These are phyloP conservation scores for Falco peregrinus DNA, from an alignment of 2,797 vertebrate genomes.

Conservation along the genomic window DNA sequence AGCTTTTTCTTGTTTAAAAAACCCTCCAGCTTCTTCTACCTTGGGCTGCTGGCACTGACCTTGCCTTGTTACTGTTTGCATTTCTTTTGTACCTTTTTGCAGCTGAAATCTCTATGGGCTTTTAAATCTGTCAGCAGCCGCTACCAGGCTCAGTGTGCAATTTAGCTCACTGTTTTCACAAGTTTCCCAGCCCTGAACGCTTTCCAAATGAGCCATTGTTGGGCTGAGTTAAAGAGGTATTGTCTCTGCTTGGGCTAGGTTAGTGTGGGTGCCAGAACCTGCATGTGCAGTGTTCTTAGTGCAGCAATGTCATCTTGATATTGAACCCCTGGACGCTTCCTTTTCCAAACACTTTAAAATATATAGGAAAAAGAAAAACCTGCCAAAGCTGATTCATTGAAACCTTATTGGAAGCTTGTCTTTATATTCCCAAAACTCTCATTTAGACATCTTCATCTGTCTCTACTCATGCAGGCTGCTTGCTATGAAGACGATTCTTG, in stretches of 20 bases:
- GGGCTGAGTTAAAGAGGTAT: constrained; percentile 63
- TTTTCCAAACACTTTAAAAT: constrained; percentile 17
- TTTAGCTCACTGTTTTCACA: constrained; percentile 71
- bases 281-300: neutral
- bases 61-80: constrained; percentile 65
- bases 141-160: constrained; percentile 71
- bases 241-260: constrained; percentile 31
- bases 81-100: constrained; percentile 72
- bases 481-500: neutral
- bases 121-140: constrained; percentile 71
- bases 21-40: constrained; percentile 26
- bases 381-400: neutral
- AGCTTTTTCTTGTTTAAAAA: constrained; percentile 16
- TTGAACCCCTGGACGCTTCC: neutral
- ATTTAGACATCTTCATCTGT: neutral
- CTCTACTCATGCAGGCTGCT: neutral
- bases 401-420: neutral
- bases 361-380: neutral
- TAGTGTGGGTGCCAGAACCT: constrained; percentile 23
- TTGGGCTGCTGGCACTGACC: constrained; percentile 64
- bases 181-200: constrained; percentile 52
- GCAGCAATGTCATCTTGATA: constrained; percentile 27
- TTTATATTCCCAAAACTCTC: neutral
- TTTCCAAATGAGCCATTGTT: constrained; percentile 72
- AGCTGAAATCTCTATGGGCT: constrained; percentile 54